Evolutionary conservation across 2,888 invertebrate species (phyloP), one percentile per base, ranked within the genome.

Genomic region (Leptarthrus brevirostris): DNA sequence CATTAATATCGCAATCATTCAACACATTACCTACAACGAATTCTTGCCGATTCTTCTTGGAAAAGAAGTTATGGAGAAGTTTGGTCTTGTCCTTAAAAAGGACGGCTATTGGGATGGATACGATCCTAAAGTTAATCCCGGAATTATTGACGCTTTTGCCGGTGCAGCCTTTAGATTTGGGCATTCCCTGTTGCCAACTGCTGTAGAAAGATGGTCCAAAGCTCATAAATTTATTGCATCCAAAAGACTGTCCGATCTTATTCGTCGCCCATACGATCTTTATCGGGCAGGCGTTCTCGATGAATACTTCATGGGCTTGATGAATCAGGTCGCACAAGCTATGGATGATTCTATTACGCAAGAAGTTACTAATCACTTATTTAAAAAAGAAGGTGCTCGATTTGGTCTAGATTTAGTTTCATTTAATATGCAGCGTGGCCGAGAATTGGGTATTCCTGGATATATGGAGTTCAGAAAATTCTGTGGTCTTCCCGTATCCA

Each of bases 141-240:
- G 93, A 78, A 93, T 96, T 24, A 90, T 96, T 77, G 95, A 93
- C 75, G 92, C 94, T 2, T 96, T 96, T 82, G 92, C 95, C n/a
- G 90, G 95, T 12, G 96, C 96, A 53, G 96, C 96, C 10, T 96
- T 95, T 85, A 89, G 96, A 80, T 96, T 96, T 79, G 96, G 96
- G 0, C 96, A 96, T 83, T 96, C 96, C 0, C 85, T 96, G 16
- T 84, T 96, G 76, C 96, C 96, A 8, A 95, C 95, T 1, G 94
- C 94, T 22, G 93, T 96, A 3, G 96, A 96, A 84, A 89, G 96
- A 81, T 96, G 96, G 95, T 96, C 95, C 72, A 96, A 96, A 86
- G 95, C 94, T 22, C 96, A 96, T 83, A 96, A 96, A 86, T 96
- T 96, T 81, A 95, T 96, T 78, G 96, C 95, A 77, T 95, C 95